Conservation (phyloP, 2,888 invertebrate species). For the Megamerina dolium region DNA sequence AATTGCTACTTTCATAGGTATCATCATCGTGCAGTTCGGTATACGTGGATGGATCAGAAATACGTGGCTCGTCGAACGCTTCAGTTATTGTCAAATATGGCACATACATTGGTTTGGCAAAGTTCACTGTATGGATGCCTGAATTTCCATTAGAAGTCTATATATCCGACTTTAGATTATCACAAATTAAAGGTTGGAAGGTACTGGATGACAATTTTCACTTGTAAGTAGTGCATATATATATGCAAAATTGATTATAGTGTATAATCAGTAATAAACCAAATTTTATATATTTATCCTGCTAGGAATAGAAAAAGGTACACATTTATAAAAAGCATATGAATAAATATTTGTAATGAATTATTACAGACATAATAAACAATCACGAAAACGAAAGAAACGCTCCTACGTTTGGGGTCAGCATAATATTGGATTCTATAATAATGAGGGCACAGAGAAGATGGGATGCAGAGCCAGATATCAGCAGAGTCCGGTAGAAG, state of each 20-base stretch:
- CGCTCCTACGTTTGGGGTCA: slow-evolving; percentile 58
- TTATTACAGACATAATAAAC: slow-evolving; percentile 51
- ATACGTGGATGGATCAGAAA: slow-evolving; percentile 93
- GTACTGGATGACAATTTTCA: slow-evolving; percentile 70
- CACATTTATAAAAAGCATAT: too few species aligned
- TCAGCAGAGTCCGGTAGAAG: slow-evolving; percentile 89
- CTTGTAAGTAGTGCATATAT: slow-evolving; percentile 32
- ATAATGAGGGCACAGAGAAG: slow-evolving; percentile 55
- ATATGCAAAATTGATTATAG: too few species aligned
- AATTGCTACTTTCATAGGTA: slow-evolving; percentile 57
- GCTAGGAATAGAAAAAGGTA: too few species aligned
- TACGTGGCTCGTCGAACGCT: slow-evolving; percentile 88
- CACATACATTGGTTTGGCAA: slow-evolving; percentile 79
- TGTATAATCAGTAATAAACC: too few species aligned
- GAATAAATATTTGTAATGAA: too few species aligned
- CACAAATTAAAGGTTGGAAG: slow-evolving; percentile 92
- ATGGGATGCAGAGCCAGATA: slow-evolving; percentile 73
- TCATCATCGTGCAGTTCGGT: slow-evolving; percentile 94
- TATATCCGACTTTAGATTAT: slow-evolving; percentile 80
- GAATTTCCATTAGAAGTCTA: slow-evolving; percentile 88
- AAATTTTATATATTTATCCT: too few species aligned
- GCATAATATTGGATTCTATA: slow-evolving; percentile 58
- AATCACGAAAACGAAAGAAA: slow-evolving; percentile 52
- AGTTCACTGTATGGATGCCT: slow-evolving; percentile 95
- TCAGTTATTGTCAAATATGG: slow-evolving; percentile 90